Conservation (phyloP, 2,797 vertebrate genomes). For the Tympanoctomys barrerae region DNA sequence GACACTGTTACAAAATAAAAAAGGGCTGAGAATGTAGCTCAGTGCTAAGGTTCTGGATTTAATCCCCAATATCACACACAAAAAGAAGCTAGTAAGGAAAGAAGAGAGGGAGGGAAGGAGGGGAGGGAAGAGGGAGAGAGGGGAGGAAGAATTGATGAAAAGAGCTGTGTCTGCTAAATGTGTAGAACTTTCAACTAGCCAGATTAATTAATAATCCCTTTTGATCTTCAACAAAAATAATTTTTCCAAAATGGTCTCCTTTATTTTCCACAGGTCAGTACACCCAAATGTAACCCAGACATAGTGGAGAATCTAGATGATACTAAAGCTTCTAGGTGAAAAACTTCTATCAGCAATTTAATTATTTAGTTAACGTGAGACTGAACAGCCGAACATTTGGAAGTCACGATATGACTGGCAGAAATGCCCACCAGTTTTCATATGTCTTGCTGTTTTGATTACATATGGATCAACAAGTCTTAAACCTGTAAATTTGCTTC, state of each 20-base stretch:
- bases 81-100: no score
- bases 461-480: neutral
- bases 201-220: neutral
- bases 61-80: neutral
- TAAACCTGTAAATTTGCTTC: neutral
- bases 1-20: neutral
- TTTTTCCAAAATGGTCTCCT: neutral
- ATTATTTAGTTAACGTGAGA: constrained; percentile 5
- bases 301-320: neutral
- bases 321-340: neutral
- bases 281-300: neutral
- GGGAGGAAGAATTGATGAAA: neutral
- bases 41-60: neutral
- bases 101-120: no score
- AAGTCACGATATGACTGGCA: neutral
- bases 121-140: neutral
- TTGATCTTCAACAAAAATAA: neutral
- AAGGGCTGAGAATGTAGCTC: neutral
- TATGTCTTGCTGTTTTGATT: neutral
- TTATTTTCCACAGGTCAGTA: neutral
- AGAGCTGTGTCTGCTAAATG: neutral
- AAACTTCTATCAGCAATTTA: constrained; percentile 2
- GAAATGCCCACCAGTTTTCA: neutral
- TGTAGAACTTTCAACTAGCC: neutral
- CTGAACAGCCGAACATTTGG: neutral